phyloP scores from a whole-genome alignment of 2,888 invertebrate genomes.

The Leucania comma region DNA sequence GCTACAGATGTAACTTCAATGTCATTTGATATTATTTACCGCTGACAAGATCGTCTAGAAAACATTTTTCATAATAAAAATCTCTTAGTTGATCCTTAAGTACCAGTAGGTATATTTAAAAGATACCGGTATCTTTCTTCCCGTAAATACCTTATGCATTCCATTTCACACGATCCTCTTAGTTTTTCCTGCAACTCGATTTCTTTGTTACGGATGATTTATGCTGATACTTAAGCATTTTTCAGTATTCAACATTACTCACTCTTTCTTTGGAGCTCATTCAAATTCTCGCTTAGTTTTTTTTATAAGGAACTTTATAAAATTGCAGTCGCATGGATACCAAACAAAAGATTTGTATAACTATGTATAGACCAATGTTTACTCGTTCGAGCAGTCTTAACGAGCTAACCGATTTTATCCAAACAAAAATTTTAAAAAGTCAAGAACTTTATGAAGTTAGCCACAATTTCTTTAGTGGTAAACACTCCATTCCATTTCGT shows the following conservation, averaged over 20 bases:
- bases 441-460: constrained; percentile 14
- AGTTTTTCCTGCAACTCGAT: constrained; percentile 67
- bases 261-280: constrained; percentile 66
- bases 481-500: constrained; percentile 40
- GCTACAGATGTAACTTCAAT: neutral
- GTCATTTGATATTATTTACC: constrained; percentile 6
- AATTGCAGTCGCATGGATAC: constrained; percentile 48
- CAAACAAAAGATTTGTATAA: constrained; percentile 21
- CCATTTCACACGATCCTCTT: constrained; percentile 63
- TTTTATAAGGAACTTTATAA: constrained; percentile 49
- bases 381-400: neutral
- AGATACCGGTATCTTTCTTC: constrained; percentile 49
- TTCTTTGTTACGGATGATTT: constrained; percentile 76
- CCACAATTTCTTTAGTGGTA: constrained; percentile 22
- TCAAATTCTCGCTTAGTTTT: constrained; percentile 61
- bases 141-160: constrained; percentile 64
- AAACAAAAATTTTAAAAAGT: constrained; percentile 21
- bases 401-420: neutral
- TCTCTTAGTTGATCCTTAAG: constrained; percentile 12
- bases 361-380: constrained; percentile 3
- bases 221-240: constrained; percentile 75
- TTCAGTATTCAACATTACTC: constrained; percentile 72
- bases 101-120: constrained; percentile 39
- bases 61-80: constrained; percentile 41
- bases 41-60: constrained; percentile 9